Evolutionary conservation across 1,140 invertebrate genomes (phyloP), one percentile per base, ranked within the genome.

Genomic region (Pseudomyrmex sp.): DNA sequence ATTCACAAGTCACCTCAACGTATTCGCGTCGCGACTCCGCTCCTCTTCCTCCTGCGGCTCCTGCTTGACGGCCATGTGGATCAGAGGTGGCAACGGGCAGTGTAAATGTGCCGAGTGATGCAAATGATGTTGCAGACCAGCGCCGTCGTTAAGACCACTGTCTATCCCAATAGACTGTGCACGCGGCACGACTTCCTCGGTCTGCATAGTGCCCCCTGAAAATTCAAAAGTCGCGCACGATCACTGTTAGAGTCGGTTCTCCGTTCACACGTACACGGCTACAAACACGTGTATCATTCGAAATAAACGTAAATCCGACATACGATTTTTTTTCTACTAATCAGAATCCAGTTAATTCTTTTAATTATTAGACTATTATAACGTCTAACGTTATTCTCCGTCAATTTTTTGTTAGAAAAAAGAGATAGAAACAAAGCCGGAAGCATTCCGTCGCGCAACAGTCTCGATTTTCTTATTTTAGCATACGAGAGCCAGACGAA

Each of bases 161-260:
- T 94, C 93, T 91, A 94, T 91, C 59, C 91, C 89, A 66, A 91
- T 91, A 75, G 93, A 92, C 84, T 93, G 92, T 87, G 93, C 90
- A 74, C 93, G 90, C 90, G 93, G 91, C 91, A 93, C 93, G 90
- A 94, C 91, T 92, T 94, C 93, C 92, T 94, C 94, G 87, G 94
- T 95, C 91, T 94, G 94, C 94, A 95, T 95, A 95, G 93, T 94
- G 92, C 94, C 94, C 93, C 93, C 94, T 95, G 82, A 8, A 84
- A 76, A 62, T 76, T 48, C 0, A 56, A 82, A 52, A n/a, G 20
- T 56, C 2, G 46, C 26, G 2, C n/a, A 20, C 10, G 4, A 20
- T 0, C 2, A 10, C 58, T 77, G 46, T 68, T 23, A 13, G 44
- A 66, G 18, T 44, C 54, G 23, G 54, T 50, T 15, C 50, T 18